phyloP scores from a whole-genome alignment of 2,113 vertebrate genomes.

The Melanocharis versteri region DNA sequence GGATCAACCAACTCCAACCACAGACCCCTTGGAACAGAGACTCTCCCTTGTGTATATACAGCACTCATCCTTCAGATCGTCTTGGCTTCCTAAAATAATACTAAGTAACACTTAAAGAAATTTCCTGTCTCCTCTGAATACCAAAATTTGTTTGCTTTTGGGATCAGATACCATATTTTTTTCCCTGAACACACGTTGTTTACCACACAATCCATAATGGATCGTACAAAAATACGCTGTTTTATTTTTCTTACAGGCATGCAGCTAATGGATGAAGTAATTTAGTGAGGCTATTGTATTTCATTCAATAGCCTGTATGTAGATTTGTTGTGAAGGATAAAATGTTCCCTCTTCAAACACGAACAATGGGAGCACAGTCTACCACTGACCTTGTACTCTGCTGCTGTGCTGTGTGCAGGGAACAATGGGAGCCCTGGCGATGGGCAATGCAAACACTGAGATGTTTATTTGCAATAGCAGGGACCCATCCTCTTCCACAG shows the following conservation, averaged over 20 bases:
- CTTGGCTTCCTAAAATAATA: neutral
- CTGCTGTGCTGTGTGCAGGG: neutral
- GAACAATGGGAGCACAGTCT: slow-evolving; percentile 18
- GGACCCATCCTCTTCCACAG: neutral
- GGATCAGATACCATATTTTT: neutral
- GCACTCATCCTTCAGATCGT: neutral
- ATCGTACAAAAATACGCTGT: neutral
- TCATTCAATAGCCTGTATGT: slow-evolving; percentile 51
- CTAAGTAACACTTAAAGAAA: neutral
- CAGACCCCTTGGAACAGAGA: neutral
- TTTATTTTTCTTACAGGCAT: slow-evolving; percentile 34
- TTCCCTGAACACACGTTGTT: neutral
- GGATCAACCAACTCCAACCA: neutral
- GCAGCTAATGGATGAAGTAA: slow-evolving; percentile 57
- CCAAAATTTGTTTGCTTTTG: neutral
- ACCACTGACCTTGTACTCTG: slow-evolving; percentile 14
- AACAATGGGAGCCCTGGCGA: neutral
- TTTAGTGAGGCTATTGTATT: slow-evolving; percentile 43
- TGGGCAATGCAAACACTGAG: neutral
- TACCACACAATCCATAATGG: slow-evolving; percentile 27
- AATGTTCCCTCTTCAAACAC: slow-evolving; percentile 52
- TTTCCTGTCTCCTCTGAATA: neutral
- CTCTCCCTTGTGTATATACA: neutral
- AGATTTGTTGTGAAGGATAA: slow-evolving; percentile 61
- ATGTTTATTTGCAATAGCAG: neutral